These are phyloP conservation scores for Bubalus kerabau DNA, from an alignment of 2,113 vertebrate species.

Conservation along the genomic window DNA sequence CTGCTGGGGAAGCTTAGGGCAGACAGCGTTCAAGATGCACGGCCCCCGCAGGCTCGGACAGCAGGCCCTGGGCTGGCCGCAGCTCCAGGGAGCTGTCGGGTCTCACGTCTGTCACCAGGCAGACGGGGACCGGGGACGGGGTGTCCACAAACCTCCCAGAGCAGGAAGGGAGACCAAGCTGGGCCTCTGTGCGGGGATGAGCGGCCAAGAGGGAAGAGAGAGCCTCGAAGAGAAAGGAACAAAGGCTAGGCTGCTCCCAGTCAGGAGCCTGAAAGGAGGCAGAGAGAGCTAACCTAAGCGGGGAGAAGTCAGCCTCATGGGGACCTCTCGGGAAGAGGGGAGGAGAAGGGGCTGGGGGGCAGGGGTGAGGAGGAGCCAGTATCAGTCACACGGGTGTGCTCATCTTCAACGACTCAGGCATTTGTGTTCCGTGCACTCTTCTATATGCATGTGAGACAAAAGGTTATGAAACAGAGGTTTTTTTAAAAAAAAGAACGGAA, in stretches of 20 bases:
- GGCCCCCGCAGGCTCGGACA: not conserved
- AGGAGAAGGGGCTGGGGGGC: not conserved
- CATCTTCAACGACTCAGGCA: rapidly evolving
- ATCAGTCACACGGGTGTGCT: not conserved
- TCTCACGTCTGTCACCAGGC: not conserved
- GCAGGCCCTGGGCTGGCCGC: not conserved
- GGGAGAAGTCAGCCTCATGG: not conserved
- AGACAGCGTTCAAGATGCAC: not conserved
- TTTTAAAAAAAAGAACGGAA: not conserved
- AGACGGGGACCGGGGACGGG: not conserved
- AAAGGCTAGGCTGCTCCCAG: no score
- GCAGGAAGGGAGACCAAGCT: not conserved
- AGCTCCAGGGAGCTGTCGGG: not conserved
- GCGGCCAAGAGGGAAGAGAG: not conserved
- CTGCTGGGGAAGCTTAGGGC: not conserved
- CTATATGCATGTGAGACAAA: not conserved
- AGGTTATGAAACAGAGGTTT: not conserved
- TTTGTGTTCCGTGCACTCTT: not conserved
- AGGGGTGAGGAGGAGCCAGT: not conserved
- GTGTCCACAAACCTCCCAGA: not conserved
- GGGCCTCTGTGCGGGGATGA: not conserved
- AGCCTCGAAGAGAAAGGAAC: not conserved
- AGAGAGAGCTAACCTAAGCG: not conserved
- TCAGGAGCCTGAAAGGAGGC: not conserved
- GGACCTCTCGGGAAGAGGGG: not conserved